These are phyloP conservation scores for Paracentrotus lividus DNA, from an alignment of 53 echinoderm and acorn worm species.

Conservation along the genomic window DNA sequence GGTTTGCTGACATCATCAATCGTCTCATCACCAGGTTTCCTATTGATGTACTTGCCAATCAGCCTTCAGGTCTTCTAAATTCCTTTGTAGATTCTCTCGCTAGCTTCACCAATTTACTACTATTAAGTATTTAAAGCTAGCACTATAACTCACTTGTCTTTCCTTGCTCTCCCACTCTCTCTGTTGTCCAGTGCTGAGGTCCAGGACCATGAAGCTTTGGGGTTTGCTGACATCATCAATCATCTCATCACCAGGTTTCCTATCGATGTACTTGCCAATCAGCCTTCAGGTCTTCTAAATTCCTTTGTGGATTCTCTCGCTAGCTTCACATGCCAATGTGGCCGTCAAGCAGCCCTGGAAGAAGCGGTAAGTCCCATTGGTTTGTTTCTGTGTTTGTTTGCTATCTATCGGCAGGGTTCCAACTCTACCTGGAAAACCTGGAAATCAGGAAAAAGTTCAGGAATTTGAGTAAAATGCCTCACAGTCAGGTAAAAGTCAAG, in stretches of 20 bases:
- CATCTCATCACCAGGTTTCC: constrained; percentile 83
- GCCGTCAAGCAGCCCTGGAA: constrained; percentile 91
- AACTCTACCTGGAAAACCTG: no score
- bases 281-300: constrained; percentile 77
- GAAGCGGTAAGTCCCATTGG: constrained; percentile 90
- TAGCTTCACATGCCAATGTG: constrained; percentile 85
- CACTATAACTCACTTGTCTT: no score
- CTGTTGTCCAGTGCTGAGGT: constrained; percentile 78
- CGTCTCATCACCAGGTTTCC: constrained; percentile 81
- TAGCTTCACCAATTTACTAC: constrained; percentile 62
- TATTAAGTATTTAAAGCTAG: no score
- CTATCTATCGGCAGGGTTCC: no score
- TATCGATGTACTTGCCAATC: constrained; percentile 72
- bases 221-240: constrained; percentile 87
- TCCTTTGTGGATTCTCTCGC: constrained; percentile 83
- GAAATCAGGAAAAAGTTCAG: no score
- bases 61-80: constrained; percentile 77
- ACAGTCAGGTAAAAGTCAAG: no score
- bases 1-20: constrained; percentile 84
- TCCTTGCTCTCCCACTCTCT: no score
- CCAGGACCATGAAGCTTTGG: constrained; percentile 92
- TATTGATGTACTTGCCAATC: constrained; percentile 68
- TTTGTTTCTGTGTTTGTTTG: neutral
- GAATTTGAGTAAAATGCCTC: no score
- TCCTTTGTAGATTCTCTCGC: constrained; percentile 82